Evolutionary conservation across 2,888 invertebrate genomes (phyloP), one percentile per base, ranked within the genome.

Genomic region (Amblyjoppa fuscipennis): DNA sequence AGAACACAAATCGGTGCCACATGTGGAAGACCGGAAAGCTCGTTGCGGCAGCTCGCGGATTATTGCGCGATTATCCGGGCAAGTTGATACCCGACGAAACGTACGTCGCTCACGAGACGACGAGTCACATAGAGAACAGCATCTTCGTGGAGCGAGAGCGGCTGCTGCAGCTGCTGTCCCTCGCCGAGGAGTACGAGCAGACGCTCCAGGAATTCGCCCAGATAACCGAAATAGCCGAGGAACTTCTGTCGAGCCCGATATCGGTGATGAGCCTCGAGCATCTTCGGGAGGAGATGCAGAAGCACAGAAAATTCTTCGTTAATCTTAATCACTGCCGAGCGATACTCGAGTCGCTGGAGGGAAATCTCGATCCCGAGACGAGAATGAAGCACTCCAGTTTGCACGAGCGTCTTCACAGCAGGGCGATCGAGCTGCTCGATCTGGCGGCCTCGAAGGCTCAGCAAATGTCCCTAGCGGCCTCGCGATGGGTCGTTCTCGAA

Each of bases 221-320:
- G 92, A 98, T 98, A 45, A 97, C 97, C 3, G 96, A 97, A 75
- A 96, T 98, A 6, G 98, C 98, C 0, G 97, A 98, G 93, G 96
- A 97, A 61, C 94, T 98, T 53, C 95, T 98, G 7, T 97, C 97
- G 87, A 97, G 97, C 88, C 96, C 97, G 64, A 96, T 98, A 49
- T 96, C 96, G 7, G 97, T 98, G 0, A 96, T 95, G 53, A 96
- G 96, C 89, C 94, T 98, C 85, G 96, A 97, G 89, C 97, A 98
- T 90, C 94, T 98, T n/a, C 97, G 97, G 91, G 97, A 98, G 91
- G 98, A 98, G 94, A 97, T 98, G 94, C 98, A 98, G 91, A 98
- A 97, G 92, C 98, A 98, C 91, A 95, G 98, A 56, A 98, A 97
- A 91, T 98, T 98, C 95, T 98, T 98, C 92, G 97, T 98, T 0